Conservation (phyloP, 92 coral and sea anemone species). For the Actinostola sp. region DNA sequence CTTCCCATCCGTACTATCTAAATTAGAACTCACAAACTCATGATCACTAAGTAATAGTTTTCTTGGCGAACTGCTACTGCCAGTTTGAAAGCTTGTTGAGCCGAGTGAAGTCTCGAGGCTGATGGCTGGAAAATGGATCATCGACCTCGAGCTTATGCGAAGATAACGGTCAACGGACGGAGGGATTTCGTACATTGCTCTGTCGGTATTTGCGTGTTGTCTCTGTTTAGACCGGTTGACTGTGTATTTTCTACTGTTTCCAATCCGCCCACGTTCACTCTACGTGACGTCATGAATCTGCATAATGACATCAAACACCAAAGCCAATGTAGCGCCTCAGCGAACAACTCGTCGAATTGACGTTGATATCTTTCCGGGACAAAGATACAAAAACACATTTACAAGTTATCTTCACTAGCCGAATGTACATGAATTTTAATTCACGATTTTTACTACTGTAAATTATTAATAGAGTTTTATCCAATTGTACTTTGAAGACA, state of each 20-base stretch:
- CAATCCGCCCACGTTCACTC: background rate
- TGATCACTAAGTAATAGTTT: no score
- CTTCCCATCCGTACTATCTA: no score
- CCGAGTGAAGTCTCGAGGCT: background rate
- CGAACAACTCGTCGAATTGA: no score
- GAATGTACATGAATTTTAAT: no score
- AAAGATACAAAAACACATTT: no score
- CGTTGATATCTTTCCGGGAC: no score
- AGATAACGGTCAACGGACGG: conserved; percentile 33
- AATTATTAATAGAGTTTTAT: no score
- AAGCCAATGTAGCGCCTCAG: background rate
- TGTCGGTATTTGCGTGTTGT: background rate
- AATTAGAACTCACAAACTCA: no score
- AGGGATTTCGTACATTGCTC: conserved; percentile 39
- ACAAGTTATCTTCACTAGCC: no score
- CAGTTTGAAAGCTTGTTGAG: background rate
- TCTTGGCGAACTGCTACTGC: background rate
- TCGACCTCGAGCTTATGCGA: conserved; percentile 14
- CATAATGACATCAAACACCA: background rate
- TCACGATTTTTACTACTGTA: no score
- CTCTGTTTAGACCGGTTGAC: background rate
- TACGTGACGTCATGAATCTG: conserved; percentile 1
- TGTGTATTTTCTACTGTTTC: background rate
- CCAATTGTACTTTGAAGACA: no score
- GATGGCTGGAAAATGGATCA: conserved; percentile 18